Base-by-base conservation (phyloP, 2,888 invertebrate genomes). In the Oligia strigilis region DNA sequence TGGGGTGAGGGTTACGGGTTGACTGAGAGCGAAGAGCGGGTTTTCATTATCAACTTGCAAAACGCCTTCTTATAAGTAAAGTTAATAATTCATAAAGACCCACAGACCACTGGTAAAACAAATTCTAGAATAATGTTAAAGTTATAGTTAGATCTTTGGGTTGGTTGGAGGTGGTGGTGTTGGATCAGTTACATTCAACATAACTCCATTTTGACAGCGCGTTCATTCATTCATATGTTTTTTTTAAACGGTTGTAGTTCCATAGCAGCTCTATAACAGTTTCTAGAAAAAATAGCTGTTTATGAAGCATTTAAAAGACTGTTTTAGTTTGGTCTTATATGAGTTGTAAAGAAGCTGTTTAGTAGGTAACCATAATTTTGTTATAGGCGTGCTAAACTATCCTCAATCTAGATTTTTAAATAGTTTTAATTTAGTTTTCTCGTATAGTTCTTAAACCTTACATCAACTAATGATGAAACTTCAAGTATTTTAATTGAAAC, bases 1-100 rank as follows among this genome's bases (percentile, higher is more conserved):
- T 79, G 84, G 90, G 90, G 91, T 91, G 92, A 90, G 78, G 80
- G 9, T 11, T 49, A 66, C 5, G 85, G 88, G 17, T 71, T 5
- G 1, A 85, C 29, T 87, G 78, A 0, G 0, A 80, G 90, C 90
- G 89, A 64, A 0, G 1, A 87, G 87, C 86, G 84, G 40, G 49
- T 60, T 65, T 49, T 62, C 6, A 6, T 40, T 5, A 3, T 19
- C 5, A 62, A 23, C 23, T 43, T 69, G 5, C 8, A 23, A 8
- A 40, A 60, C 3, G 9, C 58, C 9, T 62, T n/a, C 46, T 46
- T 2, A 40, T 9, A 4, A 23, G 5, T 17, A 9, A 40, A 23
- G 29, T 58, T 58, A 29, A 40, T 58, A 17, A 36, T n/a, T 23
- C 4, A 23, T 36, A 8, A 17, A 19, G 23, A 29, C 2, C 17